Conservation (phyloP, 2,888 invertebrate species). For the Hydriomena furcata region DNA sequence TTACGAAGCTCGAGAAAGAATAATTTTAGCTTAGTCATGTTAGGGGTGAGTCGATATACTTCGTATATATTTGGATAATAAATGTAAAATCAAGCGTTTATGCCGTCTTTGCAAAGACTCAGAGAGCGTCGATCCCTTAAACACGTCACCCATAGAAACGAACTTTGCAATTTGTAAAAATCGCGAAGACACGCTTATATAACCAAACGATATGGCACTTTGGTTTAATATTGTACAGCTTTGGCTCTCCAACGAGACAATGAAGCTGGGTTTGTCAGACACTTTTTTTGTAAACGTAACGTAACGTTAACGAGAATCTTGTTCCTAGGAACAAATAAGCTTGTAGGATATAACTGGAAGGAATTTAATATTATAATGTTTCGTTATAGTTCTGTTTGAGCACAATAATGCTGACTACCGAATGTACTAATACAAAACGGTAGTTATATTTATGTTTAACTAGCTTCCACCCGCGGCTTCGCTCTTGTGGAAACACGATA, state of each 20-base stretch:
- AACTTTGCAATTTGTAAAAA: slow-evolving; percentile 14
- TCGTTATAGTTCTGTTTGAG: no score
- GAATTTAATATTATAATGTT: no score
- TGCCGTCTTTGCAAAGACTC: slow-evolving; percentile 1
- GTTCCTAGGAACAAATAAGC: no score
- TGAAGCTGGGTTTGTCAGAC: no score
- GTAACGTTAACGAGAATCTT: no score
- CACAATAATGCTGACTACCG: no score
- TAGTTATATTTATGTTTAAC: no score
- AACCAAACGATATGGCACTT: not conserved
- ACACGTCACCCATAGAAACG: slow-evolving; percentile 7
- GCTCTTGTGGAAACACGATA: no score
- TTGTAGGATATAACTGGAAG: no score
- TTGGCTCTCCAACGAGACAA: not conserved
- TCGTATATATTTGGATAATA: slow-evolving; percentile 7
- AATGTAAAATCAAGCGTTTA: slow-evolving; percentile 18
- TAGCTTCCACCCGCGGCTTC: no score
- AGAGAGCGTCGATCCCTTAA: slow-evolving; percentile 21
- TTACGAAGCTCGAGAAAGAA: slow-evolving; percentile 8
- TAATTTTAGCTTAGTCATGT: not conserved
- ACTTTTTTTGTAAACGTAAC: no score
- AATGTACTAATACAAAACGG: no score
- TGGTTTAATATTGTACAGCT: not conserved
- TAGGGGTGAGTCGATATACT: slow-evolving; percentile 2
- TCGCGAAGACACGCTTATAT: not conserved